Evolutionary conservation across 2,888 invertebrate genomes (phyloP).

Genomic region (Agrochola lychnidis): DNA sequence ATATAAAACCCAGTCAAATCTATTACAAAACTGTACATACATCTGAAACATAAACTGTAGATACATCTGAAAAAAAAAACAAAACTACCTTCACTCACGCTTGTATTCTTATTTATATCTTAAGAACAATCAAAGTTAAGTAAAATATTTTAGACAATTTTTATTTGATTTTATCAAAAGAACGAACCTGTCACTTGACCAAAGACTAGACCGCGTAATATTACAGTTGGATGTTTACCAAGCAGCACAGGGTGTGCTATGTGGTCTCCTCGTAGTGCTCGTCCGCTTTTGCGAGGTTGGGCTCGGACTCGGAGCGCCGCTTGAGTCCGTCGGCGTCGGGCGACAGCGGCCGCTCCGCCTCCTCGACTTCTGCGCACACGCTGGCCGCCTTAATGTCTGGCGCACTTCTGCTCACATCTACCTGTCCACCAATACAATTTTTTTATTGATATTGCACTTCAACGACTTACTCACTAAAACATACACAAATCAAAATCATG

Average conservation of each 20-base stretch:
- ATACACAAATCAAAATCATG: neutral
- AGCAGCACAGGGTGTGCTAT: conserved; percentile 70
- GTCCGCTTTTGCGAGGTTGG: conserved; percentile 90
- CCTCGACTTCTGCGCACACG: conserved; percentile 66
- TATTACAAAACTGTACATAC: conserved; percentile 51
- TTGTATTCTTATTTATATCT: conserved; percentile 42
- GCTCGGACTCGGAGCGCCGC: conserved; percentile 92
- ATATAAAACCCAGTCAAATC: conserved; percentile 50
- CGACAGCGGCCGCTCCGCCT: conserved; percentile 75
- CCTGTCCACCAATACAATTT: conserved; percentile 67
- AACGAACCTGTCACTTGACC: conserved; percentile 55
- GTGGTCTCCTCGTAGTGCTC: conserved; percentile 83
- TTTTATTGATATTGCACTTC: neutral
- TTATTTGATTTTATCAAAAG: conserved; percentile 55
- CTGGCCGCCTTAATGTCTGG: conserved; percentile 90
- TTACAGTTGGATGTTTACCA: conserved; percentile 57
- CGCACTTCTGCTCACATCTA: conserved; percentile 91
- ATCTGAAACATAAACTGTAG: neutral
- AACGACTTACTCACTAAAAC: neutral
- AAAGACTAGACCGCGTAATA: conserved; percentile 61
- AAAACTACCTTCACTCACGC: conserved; percentile 37
- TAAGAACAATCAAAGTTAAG: conserved; percentile 32
- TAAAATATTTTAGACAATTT: conserved; percentile 40
- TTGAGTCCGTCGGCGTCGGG: conserved; percentile 87
- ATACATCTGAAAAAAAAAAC: conserved; percentile 25